phyloP scores from a whole-genome alignment of 2,888 invertebrate genomes.

The Isotomurus palustris region DNA sequence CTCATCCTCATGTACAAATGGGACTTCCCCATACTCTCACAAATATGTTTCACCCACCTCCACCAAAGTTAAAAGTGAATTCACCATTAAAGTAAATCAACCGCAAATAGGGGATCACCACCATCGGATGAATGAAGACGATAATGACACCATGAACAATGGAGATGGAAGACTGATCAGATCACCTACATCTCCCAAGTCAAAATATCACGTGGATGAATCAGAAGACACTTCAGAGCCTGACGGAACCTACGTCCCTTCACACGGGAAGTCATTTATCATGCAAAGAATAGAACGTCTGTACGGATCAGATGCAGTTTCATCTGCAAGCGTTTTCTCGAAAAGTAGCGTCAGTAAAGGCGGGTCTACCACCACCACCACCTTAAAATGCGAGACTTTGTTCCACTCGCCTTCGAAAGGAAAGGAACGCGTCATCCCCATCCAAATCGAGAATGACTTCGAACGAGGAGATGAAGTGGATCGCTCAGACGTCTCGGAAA shows the following conservation, averaged over 20 bases:
- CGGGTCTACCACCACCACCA: neutral
- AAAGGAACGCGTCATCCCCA: constrained; percentile 36
- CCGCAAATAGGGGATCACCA: neutral
- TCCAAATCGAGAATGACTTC: constrained; percentile 26
- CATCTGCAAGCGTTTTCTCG: constrained; percentile 55
- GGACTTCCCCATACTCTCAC: constrained; percentile 5
- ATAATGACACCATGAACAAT: neutral
- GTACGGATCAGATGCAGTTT: constrained; percentile 80
- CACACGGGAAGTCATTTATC: constrained; percentile 62
- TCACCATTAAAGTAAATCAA: constrained; percentile 8
- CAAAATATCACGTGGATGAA: neutral
- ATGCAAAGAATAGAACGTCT: constrained; percentile 82
- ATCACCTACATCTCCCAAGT: neutral
- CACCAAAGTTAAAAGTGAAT: constrained; percentile 9
- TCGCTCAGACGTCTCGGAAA: neutral
- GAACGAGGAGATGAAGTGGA: constrained; percentile 7
- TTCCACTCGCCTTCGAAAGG: neutral
- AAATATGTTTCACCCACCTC: constrained; percentile 21
- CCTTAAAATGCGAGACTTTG: constrained; percentile 4
- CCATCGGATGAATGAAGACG: neutral
- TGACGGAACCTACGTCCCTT: constrained; percentile 22
- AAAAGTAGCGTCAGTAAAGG: constrained; percentile 48
- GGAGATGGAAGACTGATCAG: neutral
- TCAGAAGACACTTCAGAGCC: constrained; percentile 7
- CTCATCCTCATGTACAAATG: constrained; percentile 14